Conservation (phyloP, 2,113 vertebrate species). For the Elgaria multicarinata region DNA sequence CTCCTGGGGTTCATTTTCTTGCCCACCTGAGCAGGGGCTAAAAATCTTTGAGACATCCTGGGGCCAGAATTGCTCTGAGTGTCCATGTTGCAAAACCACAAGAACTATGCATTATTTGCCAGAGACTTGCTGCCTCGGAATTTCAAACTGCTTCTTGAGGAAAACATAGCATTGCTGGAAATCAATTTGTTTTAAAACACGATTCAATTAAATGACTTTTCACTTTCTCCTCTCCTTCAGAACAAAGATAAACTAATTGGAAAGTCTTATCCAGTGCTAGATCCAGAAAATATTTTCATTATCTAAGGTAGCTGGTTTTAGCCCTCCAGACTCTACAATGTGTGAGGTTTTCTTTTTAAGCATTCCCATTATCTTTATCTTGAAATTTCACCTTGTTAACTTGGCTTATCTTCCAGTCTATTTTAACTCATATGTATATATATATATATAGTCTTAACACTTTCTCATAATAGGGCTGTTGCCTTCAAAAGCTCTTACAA, state of each 20-base stretch:
- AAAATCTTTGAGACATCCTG: background rate
- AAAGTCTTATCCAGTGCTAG: background rate
- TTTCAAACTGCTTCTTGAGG: background rate
- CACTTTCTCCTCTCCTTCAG: background rate
- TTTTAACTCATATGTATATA: background rate
- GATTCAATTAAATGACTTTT: background rate
- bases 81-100: background rate
- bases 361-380: background rate
- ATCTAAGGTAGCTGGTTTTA: background rate
- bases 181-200: background rate
- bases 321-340: background rate
- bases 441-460: background rate
- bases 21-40: background rate
- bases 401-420: background rate
- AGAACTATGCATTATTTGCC: background rate
- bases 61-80: background rate
- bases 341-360: background rate
- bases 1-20: background rate
- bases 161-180: background rate
- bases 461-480: background rate
- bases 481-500: background rate
- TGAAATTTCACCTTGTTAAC: background rate
- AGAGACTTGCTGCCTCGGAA: background rate
- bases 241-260: background rate
- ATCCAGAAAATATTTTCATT: background rate